Base-by-base conservation (phyloP, 2,888 invertebrate species). In the Agrotis segetum region DNA sequence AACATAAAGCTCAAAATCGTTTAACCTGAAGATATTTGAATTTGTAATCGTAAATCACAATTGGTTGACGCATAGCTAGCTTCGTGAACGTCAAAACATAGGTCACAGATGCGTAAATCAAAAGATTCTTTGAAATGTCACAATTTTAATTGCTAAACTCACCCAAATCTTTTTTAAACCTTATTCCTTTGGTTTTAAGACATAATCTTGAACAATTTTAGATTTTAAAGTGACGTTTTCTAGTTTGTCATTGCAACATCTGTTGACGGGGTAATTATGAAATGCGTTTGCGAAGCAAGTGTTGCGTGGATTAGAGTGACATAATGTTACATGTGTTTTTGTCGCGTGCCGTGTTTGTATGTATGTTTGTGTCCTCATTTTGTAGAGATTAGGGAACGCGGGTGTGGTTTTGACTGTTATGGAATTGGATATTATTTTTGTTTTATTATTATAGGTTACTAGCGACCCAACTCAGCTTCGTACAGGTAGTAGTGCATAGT, bases 81-180 rank as follows among this genome's bases (percentile, higher is more conserved):
- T 88, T 77, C 75, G 82, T 73, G 76, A 82, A 87, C 81, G 89
- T 89, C 89, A 90, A 88, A 89, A 89, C 89, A 88, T 81, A 85
- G 86, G 86, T 87, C 86, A 80, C 82, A 74, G 71, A 78, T 77
- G 79, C 77, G 79, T 88, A 87, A 88, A 89, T 89, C 88, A 86
- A 80, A 72, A 82, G 81, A 80, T 87, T 83, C 79, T 84, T 71
- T 52, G 73, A 85, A 86, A 79, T 70, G 58, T 49, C 44, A 61
- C 79, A 71, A 69, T 67, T 61, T 60, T 68, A 66, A 49, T 14
- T 53, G 40, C 13, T 24, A 13, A 34, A 60, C 2, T 3, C 46
- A 5, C 9, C 19, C 0, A 68, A 66, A 61, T 34, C 5, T 1
- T 24, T 0, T 21, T 1, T 0, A 40, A 6, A 46, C 71, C 60